Evolutionary conservation across 2,113 vertebrate species (phyloP), one percentile per base, ranked within the genome.

Genomic region (Crypturellus undulatus): DNA sequence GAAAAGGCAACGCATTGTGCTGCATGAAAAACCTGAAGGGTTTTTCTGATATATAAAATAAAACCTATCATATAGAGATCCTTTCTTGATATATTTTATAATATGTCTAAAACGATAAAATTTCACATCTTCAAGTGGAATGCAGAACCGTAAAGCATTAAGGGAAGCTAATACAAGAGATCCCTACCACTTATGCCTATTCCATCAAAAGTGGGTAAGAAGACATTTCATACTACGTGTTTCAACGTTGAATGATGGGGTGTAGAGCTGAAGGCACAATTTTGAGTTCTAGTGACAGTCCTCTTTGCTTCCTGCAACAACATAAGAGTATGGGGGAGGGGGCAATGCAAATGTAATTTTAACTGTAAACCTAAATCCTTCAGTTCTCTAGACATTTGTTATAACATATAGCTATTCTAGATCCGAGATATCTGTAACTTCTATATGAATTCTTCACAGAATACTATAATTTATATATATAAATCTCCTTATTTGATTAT

Each of bases 221-320:
- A 18, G 38, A 30, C 32, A 22, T 0, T 20, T 9, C 4, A 51
- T 17, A n/a, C 6, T 13, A 42, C 1, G 1, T 12, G 8, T 25
- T 85, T 59, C 21, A 86, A 34, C 11, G 24, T 5, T 5, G 45
- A 85, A 38, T 28, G 6, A 38, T 34, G 14, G 0, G 4, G 20
- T 12, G 6, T 18, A 30, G 51, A 86, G 19, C 5, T 68, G n/a
- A 11, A 43, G 10, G 8, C 49, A 1, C 8, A 7, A 21, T 24
- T 40, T 59, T 0, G 7, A 64, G 12, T 34, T 60, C 26, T 20
- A 60, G 10, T 16, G 85, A 63, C 2, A 56, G 5, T 52, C 54
- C 81, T 30, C 20, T 32, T 3, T 64, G 19, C 5, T 32, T 85
- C 34, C 22, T 60, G 13, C 24, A 25, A 63, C 51, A 5, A 43